A percentile compares a stretch with the other conserved stretches of the same genome.
Conservation (phyloP, 2,797 vertebrate species). For the Halcyon chelicuti region DNA sequence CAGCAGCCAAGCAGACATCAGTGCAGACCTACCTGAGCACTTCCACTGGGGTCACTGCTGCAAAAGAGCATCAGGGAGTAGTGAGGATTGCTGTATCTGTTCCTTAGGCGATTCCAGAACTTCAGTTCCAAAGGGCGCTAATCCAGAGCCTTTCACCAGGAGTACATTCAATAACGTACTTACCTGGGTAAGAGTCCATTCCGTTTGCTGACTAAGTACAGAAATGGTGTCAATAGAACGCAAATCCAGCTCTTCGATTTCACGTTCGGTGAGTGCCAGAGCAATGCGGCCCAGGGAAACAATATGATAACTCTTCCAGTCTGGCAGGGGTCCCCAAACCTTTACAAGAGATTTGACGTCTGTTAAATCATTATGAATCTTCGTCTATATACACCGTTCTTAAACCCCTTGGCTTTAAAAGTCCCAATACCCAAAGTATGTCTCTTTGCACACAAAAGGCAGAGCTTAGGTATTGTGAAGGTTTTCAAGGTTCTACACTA, state of each 20-base stretch:
- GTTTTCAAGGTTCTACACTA: neutral
- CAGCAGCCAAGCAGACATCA: neutral
- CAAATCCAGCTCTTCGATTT: constrained; percentile 79
- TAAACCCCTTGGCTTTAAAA: neutral
- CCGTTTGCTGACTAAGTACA: constrained; percentile 73
- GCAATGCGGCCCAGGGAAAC: constrained; percentile 78
- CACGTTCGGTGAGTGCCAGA: constrained; percentile 74
- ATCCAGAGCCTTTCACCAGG: neutral
- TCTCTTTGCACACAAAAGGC: neutral
- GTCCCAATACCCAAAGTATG: neutral
- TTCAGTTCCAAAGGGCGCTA: neutral
- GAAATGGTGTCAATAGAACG: constrained; percentile 75
- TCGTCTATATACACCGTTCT: neutral
- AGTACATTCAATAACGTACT: neutral
- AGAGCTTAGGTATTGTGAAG: neutral
- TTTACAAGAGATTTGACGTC: constrained; percentile 11
- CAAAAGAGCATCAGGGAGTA: neutral
- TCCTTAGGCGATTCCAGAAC: neutral
- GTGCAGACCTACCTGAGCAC: neutral
- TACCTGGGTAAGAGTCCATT: constrained; percentile 80
- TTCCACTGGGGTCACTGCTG: neutral
- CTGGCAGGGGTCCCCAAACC: constrained; percentile 75
- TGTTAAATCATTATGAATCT: neutral
- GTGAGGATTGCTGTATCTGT: neutral
- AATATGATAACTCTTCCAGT: constrained; percentile 79